These are phyloP conservation scores for Chironomus tepperi DNA, from an alignment of 1,140 invertebrate species.

Conservation along the genomic window DNA sequence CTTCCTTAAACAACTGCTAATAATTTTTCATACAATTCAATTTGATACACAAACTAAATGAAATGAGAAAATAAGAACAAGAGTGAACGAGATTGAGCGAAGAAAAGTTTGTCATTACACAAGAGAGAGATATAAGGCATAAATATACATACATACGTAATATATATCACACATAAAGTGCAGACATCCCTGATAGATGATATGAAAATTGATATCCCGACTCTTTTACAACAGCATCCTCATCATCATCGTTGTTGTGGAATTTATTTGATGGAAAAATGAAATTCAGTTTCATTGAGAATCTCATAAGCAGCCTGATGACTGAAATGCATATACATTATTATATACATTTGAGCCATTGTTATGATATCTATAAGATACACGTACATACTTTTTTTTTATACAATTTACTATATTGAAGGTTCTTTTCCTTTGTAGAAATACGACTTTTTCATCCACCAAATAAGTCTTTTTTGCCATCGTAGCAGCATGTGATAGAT, in stretches of 20 bases:
- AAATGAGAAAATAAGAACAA: not conserved
- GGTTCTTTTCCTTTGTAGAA: not conserved
- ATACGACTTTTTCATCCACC: not conserved
- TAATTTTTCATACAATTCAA: not conserved
- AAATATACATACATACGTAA: not conserved
- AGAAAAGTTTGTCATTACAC: not conserved
- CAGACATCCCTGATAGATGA: conserved; percentile 15
- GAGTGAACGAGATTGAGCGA: not conserved
- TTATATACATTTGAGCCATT: not conserved
- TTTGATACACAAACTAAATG: not conserved
- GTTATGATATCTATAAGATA: not conserved
- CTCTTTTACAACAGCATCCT: not conserved
- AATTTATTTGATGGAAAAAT: conserved; percentile 24
- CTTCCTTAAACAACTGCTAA: too few species aligned
- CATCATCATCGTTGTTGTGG: not conserved
- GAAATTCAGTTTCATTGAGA: not conserved
- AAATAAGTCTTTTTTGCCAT: not conserved
- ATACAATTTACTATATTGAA: not conserved
- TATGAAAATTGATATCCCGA: conserved; percentile 18
- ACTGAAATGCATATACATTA: not conserved
- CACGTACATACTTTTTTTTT: not conserved
- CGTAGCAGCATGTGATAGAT: not conserved
- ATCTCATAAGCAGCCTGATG: not conserved
- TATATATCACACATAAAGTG: not conserved
- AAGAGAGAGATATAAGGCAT: conserved; percentile 1